Conservation (phyloP, 37 sponge, comb jelly and placozoan genomes). For the Eunapius fragilis region DNA sequence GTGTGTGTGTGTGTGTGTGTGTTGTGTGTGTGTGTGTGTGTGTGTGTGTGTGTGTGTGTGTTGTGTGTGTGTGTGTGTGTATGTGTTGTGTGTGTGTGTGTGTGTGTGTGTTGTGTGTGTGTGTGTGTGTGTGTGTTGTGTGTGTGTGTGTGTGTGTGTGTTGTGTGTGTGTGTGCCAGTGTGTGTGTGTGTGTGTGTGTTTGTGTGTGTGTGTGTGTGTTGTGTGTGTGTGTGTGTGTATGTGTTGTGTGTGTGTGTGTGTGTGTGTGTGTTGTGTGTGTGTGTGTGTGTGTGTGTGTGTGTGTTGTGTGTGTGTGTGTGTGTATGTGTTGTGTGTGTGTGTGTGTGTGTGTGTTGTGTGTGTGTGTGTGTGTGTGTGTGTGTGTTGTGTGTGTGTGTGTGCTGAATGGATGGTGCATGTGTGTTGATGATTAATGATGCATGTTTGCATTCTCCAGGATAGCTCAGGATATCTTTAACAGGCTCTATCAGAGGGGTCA, state of each 20-base stretch:
- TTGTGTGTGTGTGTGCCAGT: constrained; percentile 22
- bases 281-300: constrained; percentile 32
- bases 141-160: constrained; percentile 67
- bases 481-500: constrained; percentile 70
- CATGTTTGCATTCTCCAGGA: constrained; percentile 42
- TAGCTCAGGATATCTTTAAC: constrained; percentile 98
- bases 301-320: constrained; percentile 5
- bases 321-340: constrained; percentile 1
- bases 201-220: constrained; percentile 29
- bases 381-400: not conserved
- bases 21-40: not conserved
- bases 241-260: not conserved
- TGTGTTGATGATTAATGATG: not conserved
- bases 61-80: not conserved
- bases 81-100: not conserved
- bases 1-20: constrained; percentile 11
- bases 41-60: not conserved
- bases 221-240: not conserved
- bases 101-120: not conserved
- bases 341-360: not conserved
- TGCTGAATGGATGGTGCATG: not conserved
- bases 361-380: not conserved
- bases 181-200: constrained; percentile 56
- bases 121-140: not conserved
- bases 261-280: constrained; percentile 63